Evolutionary conservation across 1,140 invertebrate species (phyloP), one percentile per base, ranked within the genome.

Genomic region (Microplitis demolitor): DNA sequence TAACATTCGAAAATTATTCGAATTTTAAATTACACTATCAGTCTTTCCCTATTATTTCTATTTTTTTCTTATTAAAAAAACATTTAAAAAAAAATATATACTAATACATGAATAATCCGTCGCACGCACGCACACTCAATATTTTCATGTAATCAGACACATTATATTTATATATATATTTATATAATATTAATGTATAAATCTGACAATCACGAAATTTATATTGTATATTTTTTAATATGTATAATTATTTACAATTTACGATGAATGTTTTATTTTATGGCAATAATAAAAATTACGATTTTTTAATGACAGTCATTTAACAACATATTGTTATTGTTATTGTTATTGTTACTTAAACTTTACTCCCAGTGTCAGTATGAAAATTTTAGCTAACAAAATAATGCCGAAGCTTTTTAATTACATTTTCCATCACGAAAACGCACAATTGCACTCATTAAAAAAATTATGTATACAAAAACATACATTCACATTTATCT

Each of bases 241-340:
- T 74, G 69, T 74, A 74, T 74, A 74, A 24, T 56, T 74, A 74
- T 74, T 74, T 74, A 74, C 73, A 74, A 34, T 51, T 66, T 71
- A 56, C 35, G 4, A 68, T 66, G 66, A 68, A 56, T 13, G 14
- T 45, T 3, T 68, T 68, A 34, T 34, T 33, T 50, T 70, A 70
- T 70, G 69, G 69, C 69, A 24, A 63, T n/a, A 69, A 45, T 69
- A 6, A 58, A 35, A 58, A 14, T 68, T 31, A 58, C 35, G 33
- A 37, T 63, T 63, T 11, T 13, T 34, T 60, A 33, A 60, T 34
- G 5, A 39, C 31, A 33, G 34, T 37, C 61, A 9, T 8, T 39
- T 8, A 39, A 39, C 9, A 39, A 39, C 4, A 39, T 8, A 56
- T 56, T 56, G 3, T 14, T 31, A 24, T 60, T 60, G 24, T 60